A percentile compares a stretch with the other conserved stretches of the same genome.
Conservation (phyloP, 1,140 invertebrate species). For the Riptortus pedestris region DNA sequence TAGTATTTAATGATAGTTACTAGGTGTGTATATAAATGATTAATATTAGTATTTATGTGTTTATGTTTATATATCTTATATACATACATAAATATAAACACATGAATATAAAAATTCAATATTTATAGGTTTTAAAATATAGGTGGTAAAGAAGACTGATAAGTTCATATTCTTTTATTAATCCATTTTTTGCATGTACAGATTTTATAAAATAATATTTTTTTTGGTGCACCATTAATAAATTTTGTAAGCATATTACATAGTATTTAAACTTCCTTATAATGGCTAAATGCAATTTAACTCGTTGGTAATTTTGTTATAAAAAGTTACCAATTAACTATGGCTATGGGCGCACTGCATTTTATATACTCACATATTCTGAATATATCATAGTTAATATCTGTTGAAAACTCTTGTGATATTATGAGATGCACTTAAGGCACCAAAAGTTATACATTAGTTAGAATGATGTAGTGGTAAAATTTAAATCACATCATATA, state of each 20-base stretch:
- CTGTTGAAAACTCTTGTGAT: constrained; percentile 19
- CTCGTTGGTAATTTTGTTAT: constrained; percentile 14
- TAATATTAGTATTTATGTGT: constrained; percentile 7
- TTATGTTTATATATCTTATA: too few relatives aligned
- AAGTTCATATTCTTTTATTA: constrained; percentile 23
- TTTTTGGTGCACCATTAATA: constrained; percentile 9
- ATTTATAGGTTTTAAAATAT: constrained; percentile 23
- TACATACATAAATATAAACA: constrained; percentile 2
- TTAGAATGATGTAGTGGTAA: constrained; percentile 8
- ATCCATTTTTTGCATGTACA: constrained; percentile 13
- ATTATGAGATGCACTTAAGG: constrained; percentile 21
- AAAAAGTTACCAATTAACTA: constrained; percentile 12
- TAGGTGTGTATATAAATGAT: constrained; percentile 24
- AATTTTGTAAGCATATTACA: constrained; percentile 9
- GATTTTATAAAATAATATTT: constrained; percentile 13
- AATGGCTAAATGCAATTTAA: constrained; percentile 8
- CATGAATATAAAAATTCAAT: constrained; percentile 17
- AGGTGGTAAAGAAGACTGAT: constrained; percentile 28
- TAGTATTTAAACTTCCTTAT: constrained; percentile 5
- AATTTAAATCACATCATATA: background rate
- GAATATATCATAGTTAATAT: constrained; percentile 19
- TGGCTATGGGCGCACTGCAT: constrained; percentile 20
- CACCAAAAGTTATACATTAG: constrained; percentile 9
- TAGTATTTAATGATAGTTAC: constrained; percentile 25
- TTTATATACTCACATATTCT: constrained; percentile 19